Base-by-base conservation (phyloP, 1,140 invertebrate genomes). In the Drosophila orosa region DNA sequence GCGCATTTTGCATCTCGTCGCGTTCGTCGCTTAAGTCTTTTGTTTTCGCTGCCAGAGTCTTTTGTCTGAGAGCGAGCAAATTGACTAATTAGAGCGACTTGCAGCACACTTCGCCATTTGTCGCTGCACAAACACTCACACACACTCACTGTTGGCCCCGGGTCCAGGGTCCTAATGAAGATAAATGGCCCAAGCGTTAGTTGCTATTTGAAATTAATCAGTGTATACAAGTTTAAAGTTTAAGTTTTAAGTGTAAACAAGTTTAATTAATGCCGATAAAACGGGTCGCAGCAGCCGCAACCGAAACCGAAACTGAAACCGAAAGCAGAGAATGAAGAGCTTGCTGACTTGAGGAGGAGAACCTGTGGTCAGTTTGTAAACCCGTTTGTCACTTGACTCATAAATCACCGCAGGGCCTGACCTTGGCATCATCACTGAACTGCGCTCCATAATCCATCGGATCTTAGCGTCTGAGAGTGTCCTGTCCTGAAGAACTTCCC, bases 261-360 rank as follows among this genome's bases (percentile, higher is more conserved):
- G 65, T 78, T 78, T 87, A 89, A 89, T 89, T 89, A 89, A 89
- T 89, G 65, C 84, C 74, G 84, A 89, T 89, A 84, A 54, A 89
- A 87, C 84, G 65, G 65, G 67, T 74, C 60, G 52, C 24, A 44
- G 52, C 22, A 24, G 17, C 58, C 25, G 55, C 8, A 39, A 8
- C 37, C 15, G 29, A 52, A 52, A 52, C 74, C 27, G 72, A 19
- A 42, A 19, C 42, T 45, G 59, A 66, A 78, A 55, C 61, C 45
- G 58, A 69, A 55, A 29, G 33, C 50, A 31, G 68, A 33, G 55
- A 65, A 50, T 66, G 61, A 65, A 61, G 61, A 57, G 33, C 19
- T 56, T 15, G 45, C 12, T n/a, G 52, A 63, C 6, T 58, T 40
- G 1, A 60, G n/a, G 60, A 62, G 65, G 31, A 69, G 67, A 57